These are phyloP conservation scores for Microplitis mediator DNA, from an alignment of 1,140 invertebrate genomes.

Conservation along the genomic window DNA sequence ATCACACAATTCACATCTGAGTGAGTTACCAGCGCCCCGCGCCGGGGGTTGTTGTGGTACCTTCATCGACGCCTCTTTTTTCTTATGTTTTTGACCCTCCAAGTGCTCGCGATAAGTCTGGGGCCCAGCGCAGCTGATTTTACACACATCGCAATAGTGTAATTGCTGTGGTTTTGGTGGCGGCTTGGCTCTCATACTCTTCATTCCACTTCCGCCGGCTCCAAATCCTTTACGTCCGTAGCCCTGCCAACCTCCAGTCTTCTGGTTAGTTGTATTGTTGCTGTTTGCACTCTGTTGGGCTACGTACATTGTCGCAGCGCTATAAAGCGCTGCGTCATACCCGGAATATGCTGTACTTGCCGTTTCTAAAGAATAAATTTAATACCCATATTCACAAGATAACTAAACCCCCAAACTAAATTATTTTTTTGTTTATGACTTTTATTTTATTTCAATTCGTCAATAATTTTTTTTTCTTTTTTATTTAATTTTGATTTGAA, in stretches of 20 bases:
- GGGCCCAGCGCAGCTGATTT: slow-evolving; percentile 95
- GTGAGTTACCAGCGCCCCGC: slow-evolving; percentile 69
- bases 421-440: background rate
- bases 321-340: slow-evolving; percentile 91
- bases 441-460: background rate
- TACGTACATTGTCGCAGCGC: slow-evolving; percentile 90
- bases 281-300: slow-evolving; percentile 77
- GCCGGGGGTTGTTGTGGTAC: slow-evolving; percentile 66
- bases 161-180: slow-evolving; percentile 89
- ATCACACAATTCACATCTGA: slow-evolving; percentile 92
- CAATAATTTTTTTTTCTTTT: background rate
- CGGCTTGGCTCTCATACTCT: slow-evolving; percentile 74
- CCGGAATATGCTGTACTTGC: slow-evolving; percentile 72
- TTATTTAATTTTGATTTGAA: background rate
- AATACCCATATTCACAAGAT: slow-evolving; percentile 28
- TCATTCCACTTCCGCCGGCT: slow-evolving; percentile 65
- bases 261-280: slow-evolving; percentile 63
- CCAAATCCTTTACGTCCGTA: slow-evolving; percentile 73
- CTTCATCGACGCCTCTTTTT: slow-evolving; percentile 92
- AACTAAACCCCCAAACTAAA: background rate
- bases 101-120: slow-evolving; percentile 97
- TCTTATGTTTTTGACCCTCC: slow-evolving; percentile 98
- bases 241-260: slow-evolving; percentile 72
- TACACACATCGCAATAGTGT: slow-evolving; percentile 96
- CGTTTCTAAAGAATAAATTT: slow-evolving; percentile 59